Percentiles rank a stretch among this genome's conserved stretches.
These are phyloP conservation scores for Catharus bicknelli DNA, from an alignment of 2,113 vertebrate genomes.

Conservation along the genomic window DNA sequence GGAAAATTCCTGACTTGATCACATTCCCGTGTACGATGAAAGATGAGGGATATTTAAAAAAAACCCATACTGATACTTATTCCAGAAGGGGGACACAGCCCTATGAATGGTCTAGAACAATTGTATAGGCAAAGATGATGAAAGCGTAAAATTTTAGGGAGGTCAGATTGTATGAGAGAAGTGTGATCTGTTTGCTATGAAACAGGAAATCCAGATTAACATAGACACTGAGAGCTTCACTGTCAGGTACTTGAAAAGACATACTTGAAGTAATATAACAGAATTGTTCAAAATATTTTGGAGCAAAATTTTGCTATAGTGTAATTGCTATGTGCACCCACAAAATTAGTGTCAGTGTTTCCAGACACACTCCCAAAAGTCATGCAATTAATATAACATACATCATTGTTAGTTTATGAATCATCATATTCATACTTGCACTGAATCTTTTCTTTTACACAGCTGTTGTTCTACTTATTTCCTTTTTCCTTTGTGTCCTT, in stretches of 20 bases:
- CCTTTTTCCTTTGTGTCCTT: neutral
- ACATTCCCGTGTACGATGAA: neutral
- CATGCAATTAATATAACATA: neutral
- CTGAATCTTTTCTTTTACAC: neutral
- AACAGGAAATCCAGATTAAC: neutral
- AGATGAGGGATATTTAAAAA: neutral
- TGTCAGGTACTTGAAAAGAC: neutral
- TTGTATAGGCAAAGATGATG: neutral
- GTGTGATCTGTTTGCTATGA: neutral
- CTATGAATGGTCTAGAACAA: neutral
- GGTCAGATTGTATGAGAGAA: neutral
- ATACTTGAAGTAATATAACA: rapidly evolving
- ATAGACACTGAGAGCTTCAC: neutral
- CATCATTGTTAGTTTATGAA: conserved; percentile 19
- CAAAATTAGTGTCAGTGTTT: neutral
- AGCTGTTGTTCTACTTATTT: neutral
- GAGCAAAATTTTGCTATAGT: neutral
- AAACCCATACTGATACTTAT: neutral
- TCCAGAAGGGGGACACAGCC: neutral
- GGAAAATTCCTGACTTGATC: neutral
- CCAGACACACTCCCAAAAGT: neutral
- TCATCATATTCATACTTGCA: neutral
- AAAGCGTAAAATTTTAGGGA: neutral
- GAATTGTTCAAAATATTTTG: neutral
- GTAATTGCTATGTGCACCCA: neutral